phyloP scores from a whole-genome alignment of 2,113 vertebrate species.

The Cryptotis parvus region DNA sequence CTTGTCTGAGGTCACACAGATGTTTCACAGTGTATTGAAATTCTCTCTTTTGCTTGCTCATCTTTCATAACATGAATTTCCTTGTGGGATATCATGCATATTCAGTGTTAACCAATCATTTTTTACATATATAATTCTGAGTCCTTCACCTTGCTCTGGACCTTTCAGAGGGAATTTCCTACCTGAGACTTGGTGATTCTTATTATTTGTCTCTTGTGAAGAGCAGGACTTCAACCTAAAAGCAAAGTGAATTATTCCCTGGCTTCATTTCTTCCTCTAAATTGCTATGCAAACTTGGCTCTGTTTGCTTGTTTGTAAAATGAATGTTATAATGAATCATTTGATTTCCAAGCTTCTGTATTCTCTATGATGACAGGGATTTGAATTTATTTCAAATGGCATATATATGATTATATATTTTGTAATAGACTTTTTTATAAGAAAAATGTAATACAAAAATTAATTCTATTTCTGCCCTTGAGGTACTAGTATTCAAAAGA shows the following conservation, averaged over 20 bases:
- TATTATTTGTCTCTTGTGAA: neutral
- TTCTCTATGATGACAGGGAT: neutral
- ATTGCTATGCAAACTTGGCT: neutral
- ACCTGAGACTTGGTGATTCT: neutral
- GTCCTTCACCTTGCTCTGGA: neutral
- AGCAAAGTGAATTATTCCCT: neutral
- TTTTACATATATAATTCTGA: neutral
- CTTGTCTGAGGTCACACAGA: neutral
- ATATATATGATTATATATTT: neutral
- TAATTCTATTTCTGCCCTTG: neutral
- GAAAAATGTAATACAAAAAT: neutral
- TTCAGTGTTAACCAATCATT: neutral
- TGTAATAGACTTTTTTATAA: neutral
- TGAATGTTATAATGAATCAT: neutral
- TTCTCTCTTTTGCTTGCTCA: neutral
- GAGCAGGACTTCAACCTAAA: neutral
- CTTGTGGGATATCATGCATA: neutral
- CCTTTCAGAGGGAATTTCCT: neutral
- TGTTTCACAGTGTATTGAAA: neutral
- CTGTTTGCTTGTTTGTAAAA: neutral
- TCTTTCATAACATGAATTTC: neutral
- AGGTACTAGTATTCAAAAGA: slow-evolving; percentile 7
- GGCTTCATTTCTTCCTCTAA: neutral
- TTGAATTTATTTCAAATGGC: neutral
- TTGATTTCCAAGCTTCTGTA: neutral